These are phyloP conservation scores for Orchesellides sinensis DNA, from an alignment of 2,888 invertebrate genomes.

Conservation along the genomic window DNA sequence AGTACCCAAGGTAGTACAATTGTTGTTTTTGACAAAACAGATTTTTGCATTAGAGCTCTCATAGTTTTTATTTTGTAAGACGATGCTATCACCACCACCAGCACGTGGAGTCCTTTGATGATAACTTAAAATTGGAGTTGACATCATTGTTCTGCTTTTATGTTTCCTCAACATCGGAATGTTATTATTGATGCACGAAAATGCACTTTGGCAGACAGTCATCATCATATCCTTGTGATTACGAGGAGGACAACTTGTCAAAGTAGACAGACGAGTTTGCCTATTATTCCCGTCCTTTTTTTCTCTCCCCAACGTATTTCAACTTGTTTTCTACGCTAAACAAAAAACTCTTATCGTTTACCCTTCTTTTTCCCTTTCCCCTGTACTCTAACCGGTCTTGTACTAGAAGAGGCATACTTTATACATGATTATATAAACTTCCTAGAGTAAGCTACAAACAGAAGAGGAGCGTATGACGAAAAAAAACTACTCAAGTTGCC, in stretches of 20 bases:
- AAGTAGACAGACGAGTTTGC: background rate
- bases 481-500: background rate
- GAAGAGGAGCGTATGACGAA: too few relatives aligned
- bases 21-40: background rate
- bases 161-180: background rate
- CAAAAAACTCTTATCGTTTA: background rate
- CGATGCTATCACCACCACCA: background rate
- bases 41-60: background rate
- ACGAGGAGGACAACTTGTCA: background rate
- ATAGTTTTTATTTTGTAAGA: background rate
- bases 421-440: background rate
- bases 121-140: background rate
- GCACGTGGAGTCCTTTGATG: background rate
- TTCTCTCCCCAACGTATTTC: too few relatives aligned
- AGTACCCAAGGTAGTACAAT: background rate
- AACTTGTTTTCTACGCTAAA: background rate
- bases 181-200: constrained; percentile 32
- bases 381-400: background rate
- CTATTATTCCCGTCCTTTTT: background rate
- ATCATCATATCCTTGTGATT: constrained; percentile 1
- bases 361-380: background rate
- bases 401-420: background rate
- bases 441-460: too few relatives aligned
- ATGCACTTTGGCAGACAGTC: constrained; percentile 19
- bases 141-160: background rate